phyloP scores from a whole-genome alignment of 2,797 vertebrate genomes.

The Nannoperca obscura region DNA sequence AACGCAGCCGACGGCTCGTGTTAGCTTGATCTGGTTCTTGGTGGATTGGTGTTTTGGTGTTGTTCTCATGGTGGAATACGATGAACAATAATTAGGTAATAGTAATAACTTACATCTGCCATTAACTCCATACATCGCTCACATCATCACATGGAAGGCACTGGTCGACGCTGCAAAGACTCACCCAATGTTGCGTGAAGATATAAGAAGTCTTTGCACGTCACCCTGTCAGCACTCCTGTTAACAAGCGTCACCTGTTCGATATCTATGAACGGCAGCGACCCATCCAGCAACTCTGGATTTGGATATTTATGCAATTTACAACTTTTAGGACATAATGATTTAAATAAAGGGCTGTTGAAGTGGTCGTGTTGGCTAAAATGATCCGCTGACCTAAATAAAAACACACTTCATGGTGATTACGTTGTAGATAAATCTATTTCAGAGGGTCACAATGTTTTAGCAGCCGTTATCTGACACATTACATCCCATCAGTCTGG shows the following conservation, averaged over 20 bases:
- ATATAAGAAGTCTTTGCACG: background rate
- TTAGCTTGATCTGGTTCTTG: too few species aligned
- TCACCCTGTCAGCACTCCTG: background rate
- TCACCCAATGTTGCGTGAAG: background rate
- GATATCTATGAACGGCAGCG: too few species aligned
- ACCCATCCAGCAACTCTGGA: too few species aligned
- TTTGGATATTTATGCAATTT: too few species aligned
- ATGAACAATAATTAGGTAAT: background rate
- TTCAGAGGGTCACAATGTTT: constrained; percentile 3
- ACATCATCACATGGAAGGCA: background rate
- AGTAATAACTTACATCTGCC: background rate
- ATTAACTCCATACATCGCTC: background rate
- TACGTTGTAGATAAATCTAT: background rate
- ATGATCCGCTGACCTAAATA: too few species aligned
- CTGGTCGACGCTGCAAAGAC: background rate
- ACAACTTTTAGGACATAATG: too few species aligned
- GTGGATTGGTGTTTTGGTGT: too few species aligned
- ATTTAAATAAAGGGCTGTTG: too few species aligned
- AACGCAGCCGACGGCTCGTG: too few species aligned
- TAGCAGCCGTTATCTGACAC: background rate
- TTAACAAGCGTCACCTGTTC: too few species aligned
- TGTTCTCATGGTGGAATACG: background rate
- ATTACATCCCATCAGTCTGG: background rate
- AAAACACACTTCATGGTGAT: background rate
- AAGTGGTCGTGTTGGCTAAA: too few species aligned